Evolutionary conservation across 2,113 vertebrate species (phyloP).

Genomic region (Xiphophorus maculatus): DNA sequence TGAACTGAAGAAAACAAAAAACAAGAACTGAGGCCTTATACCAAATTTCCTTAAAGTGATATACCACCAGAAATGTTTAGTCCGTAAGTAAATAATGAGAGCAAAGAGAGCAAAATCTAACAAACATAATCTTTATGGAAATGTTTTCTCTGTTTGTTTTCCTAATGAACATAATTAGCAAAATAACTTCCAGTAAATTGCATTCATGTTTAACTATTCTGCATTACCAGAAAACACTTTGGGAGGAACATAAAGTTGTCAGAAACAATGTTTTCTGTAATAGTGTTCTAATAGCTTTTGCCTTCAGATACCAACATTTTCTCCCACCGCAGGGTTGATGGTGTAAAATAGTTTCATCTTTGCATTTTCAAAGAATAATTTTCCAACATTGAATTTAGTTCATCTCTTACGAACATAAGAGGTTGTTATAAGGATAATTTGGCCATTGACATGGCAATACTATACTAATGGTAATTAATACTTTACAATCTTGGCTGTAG

Average conservation of each 20-base stretch:
- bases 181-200: slow-evolving; percentile 6
- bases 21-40: background rate
- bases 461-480: background rate
- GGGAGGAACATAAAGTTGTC: background rate
- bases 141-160: background rate
- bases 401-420: background rate
- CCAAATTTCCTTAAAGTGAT: background rate
- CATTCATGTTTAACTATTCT: slow-evolving; percentile 8
- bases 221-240: slow-evolving; percentile 12
- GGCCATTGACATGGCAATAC: background rate
- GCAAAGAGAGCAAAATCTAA: background rate
- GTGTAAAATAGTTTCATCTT: slow-evolving; percentile 5
- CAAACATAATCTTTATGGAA: background rate
- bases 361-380: background rate
- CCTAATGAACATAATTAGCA: slow-evolving; percentile 23
- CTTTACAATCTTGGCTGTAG: background rate
- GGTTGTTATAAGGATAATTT: background rate
- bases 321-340: background rate
- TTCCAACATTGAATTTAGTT: background rate
- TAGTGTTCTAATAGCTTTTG: background rate
- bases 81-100: background rate
- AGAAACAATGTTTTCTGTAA: slow-evolving; percentile 4
- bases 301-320: background rate
- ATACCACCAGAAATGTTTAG: background rate
- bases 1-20: background rate